phyloP scores from a whole-genome alignment of 2,113 vertebrate genomes.

The Trochalopteron elliotii region DNA sequence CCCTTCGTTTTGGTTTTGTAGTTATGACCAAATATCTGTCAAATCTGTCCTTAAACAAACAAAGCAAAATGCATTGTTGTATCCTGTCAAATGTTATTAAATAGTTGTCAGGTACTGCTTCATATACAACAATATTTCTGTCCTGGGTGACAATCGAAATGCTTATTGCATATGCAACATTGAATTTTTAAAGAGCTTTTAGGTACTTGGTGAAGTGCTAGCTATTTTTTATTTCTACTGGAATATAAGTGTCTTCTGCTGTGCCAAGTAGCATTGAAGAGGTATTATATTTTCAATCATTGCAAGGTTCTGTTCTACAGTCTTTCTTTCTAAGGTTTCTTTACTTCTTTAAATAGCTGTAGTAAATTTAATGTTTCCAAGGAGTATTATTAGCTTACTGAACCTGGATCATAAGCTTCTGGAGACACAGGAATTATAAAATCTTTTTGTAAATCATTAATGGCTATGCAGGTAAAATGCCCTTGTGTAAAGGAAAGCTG shows the following conservation, averaged over 20 bases:
- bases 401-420: not conserved
- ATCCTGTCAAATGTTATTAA: not conserved
- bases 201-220: not conserved
- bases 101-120: not conserved
- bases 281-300: not conserved
- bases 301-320: not conserved
- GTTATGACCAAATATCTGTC: not conserved
- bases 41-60: not conserved
- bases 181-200: slow-evolving; percentile 5
- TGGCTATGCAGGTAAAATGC: not conserved
- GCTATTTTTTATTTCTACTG: not conserved
- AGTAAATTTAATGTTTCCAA: not conserved
- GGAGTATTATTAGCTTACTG: not conserved
- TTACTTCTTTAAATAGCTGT: not conserved
- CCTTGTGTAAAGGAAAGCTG: not conserved
- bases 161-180: not conserved
- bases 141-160: not conserved
- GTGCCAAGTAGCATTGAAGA: not conserved
- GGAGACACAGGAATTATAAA: not conserved
- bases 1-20: not conserved
- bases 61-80: not conserved
- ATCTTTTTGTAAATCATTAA: not conserved
- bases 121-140: not conserved
- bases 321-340: not conserved
- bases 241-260: not conserved